These are phyloP conservation scores for Cylas formicarius DNA, from an alignment of 1,140 invertebrate species.

Conservation along the genomic window DNA sequence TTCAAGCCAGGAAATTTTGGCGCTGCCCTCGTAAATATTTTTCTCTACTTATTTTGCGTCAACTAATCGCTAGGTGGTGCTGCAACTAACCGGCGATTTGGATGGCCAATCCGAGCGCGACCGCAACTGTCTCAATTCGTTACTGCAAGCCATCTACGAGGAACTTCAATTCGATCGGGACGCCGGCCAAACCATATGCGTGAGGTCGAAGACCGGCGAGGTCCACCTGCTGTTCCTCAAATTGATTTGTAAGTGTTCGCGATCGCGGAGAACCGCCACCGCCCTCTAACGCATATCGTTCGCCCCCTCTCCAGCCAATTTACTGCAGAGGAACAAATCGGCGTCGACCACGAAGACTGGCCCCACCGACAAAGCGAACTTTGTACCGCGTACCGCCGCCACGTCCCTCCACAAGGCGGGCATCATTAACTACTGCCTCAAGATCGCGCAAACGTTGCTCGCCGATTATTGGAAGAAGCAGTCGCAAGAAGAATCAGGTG, in stretches of 20 bases:
- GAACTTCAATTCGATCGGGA: constrained; percentile 69
- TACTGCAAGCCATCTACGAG: constrained; percentile 66
- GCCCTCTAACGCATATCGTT: no score
- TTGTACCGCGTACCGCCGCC: constrained; percentile 69
- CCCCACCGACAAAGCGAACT: constrained; percentile 55
- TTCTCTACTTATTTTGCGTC: no score
- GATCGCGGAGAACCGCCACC: no score
- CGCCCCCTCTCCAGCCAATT: constrained; percentile 17
- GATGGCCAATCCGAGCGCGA: constrained; percentile 79
- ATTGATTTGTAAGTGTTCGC: constrained; percentile 65
- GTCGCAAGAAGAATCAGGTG: constrained; percentile 40
- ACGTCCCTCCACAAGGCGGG: constrained; percentile 68
- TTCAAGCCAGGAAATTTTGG: no score
- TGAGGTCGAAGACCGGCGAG: constrained; percentile 61
- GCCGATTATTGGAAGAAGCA: constrained; percentile 66
- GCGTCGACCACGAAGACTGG: constrained; percentile 44
- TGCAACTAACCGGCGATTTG: constrained; percentile 86
- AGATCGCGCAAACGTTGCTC: constrained; percentile 69
- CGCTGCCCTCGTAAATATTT: no score
- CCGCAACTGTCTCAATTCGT: constrained; percentile 62
- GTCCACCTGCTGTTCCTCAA: constrained; percentile 85
- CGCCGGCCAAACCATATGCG: constrained; percentile 48
- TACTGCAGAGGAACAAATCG: constrained; percentile 23
- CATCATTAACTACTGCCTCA: constrained; percentile 75
- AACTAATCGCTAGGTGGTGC: constrained; percentile 69